Evolutionary conservation across 2,797 vertebrate genomes (phyloP).

Genomic region (Scarus forsteni): DNA sequence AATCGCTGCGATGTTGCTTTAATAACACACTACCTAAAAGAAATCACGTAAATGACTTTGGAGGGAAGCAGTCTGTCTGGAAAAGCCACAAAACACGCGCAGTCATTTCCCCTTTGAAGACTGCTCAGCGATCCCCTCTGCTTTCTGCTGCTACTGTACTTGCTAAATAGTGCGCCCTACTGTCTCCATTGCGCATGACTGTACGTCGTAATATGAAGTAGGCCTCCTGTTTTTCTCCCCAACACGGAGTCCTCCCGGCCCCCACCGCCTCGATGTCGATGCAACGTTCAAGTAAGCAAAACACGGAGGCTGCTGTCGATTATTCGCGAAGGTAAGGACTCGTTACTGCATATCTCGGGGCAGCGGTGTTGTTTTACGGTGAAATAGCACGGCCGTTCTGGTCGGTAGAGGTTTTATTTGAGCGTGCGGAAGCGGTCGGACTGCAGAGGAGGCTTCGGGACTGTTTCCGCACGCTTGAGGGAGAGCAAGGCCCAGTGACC

Average conservation of each 20-base stretch:
- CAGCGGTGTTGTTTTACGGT: not conserved
- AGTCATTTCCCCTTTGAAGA: slow-evolving; percentile 57
- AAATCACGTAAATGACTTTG: not conserved
- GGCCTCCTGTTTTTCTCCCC: slow-evolving; percentile 84
- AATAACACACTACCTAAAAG: not conserved
- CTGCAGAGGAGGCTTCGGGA: slow-evolving; percentile 78
- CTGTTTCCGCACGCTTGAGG: slow-evolving; percentile 84
- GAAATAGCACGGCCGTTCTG: not conserved
- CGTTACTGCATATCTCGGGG: slow-evolving; percentile 4
- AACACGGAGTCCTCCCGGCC: slow-evolving; percentile 72
- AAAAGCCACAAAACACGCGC: slow-evolving; percentile 34
- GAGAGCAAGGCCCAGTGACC: slow-evolving; percentile 87
- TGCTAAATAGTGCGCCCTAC: slow-evolving; percentile 79
- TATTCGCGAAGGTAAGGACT: slow-evolving; percentile 61
- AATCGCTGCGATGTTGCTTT: not conserved
- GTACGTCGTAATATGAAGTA: slow-evolving; percentile 80
- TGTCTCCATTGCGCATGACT: slow-evolving; percentile 85
- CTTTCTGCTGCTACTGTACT: slow-evolving; percentile 73
- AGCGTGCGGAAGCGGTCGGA: slow-evolving; percentile 72
- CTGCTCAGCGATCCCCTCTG: slow-evolving; percentile 41
- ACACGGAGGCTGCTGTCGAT: slow-evolving; percentile 69
- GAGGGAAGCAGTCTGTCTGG: not conserved
- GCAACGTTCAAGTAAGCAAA: slow-evolving; percentile 73
- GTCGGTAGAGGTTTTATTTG: slow-evolving; percentile 21
- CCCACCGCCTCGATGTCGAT: slow-evolving; percentile 74